Base-by-base conservation (phyloP, 2,113 vertebrate genomes). In the Cranoglanis bouderius region DNA sequence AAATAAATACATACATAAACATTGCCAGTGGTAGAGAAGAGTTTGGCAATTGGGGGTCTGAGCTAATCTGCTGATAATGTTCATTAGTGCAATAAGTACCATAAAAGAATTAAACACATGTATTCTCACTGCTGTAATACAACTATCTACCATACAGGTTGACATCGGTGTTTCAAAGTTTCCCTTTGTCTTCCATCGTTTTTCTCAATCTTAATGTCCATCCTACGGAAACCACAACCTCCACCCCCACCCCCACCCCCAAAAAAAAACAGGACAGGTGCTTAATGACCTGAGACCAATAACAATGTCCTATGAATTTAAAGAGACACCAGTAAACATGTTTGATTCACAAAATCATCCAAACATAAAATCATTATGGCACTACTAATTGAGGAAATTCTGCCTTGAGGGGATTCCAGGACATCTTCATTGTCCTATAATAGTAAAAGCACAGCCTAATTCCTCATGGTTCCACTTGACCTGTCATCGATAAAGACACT, bases 321-420 rank as follows among this genome's bases (percentile, higher is more conserved):
- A 24, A 61, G 35, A 43, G 55, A 29, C 13, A 65, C 4, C 14
- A 57, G 1, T 63, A 9, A 16, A 13, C 38, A 46, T 61, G 16
- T 87, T 75, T 86, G 61, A 35, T 57, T 86, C 77, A n/a, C 24
- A 86, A 59, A 77, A 19, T 43, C 53, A 86, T 61, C 38, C 85
- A 61, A 77, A 32, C 85, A 59, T 46, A 32, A 86, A 57, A 78
- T 77, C 26, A n/a, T 61, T 61, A 77, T 59, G 32, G 35, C 24
- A 8, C 14, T n/a, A 72, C 85, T 77, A 72, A 21, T 29, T 38
- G 8, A 81, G 75, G 13, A 87, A 65, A n/a, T 61, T 43, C 24
- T 46, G 6, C 38, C 2, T 18, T 16, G 2, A 43, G 26, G n/a
- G 46, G 7, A 53, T 40, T 53, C 26, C 21, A 82, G 35, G 21